Evolutionary conservation across 1,140 invertebrate genomes (phyloP).

Genomic region (Panonychus citri): DNA sequence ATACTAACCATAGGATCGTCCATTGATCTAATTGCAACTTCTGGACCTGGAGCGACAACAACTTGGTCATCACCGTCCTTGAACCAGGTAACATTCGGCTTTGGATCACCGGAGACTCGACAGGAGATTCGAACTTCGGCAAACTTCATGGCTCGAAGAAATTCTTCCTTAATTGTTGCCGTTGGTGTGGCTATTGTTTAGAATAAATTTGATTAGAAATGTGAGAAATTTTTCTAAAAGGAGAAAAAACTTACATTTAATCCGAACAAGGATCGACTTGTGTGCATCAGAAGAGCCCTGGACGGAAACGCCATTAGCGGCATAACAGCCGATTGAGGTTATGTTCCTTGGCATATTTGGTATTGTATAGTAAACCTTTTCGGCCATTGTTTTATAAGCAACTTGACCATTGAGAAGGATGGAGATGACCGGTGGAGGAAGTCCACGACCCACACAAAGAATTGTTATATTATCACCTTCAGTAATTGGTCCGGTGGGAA

Average conservation of each 20-base stretch:
- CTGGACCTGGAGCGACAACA: background rate
- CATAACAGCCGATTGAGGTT: conserved; percentile 26
- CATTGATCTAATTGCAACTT: background rate
- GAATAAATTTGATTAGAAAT: background rate
- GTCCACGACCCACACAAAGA: conserved; percentile 53
- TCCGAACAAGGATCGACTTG: conserved; percentile 42
- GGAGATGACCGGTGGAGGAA: conserved; percentile 46
- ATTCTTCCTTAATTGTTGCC: background rate
- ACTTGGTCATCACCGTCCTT: conserved; percentile 25
- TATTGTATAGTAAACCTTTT: conserved; percentile 44
- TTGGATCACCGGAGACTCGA: conserved; percentile 43
- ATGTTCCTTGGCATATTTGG: conserved; percentile 54
- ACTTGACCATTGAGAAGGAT: conserved; percentile 3
- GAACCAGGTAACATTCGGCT: conserved; percentile 53
- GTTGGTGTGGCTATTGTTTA: background rate
- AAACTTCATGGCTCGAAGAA: background rate
- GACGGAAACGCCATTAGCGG: background rate
- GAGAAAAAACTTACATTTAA: conserved; percentile 39
- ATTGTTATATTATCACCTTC: conserved; percentile 61
- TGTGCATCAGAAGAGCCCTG: conserved; percentile 32
- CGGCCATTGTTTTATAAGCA: conserved; percentile 1
- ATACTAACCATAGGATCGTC: background rate
- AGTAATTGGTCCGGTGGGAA: conserved; percentile 49
- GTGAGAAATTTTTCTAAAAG: background rate
- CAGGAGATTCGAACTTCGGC: conserved; percentile 31